Evolutionary conservation across 2,113 vertebrate genomes (phyloP).

Genomic region (Saguinus imperator): DNA sequence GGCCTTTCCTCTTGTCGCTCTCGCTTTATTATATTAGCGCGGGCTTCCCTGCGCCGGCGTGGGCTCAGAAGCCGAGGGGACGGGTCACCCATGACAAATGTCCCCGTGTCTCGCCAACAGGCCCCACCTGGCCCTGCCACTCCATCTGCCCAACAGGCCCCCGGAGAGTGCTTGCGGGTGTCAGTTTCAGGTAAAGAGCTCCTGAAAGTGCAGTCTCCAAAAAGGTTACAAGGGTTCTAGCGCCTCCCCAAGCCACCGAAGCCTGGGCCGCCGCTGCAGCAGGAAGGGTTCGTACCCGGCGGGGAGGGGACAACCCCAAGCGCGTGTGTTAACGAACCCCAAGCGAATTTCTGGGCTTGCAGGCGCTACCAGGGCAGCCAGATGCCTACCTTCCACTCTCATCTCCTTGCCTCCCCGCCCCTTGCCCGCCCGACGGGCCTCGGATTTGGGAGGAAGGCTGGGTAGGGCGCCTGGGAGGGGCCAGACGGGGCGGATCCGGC

Average conservation of each 20-base stretch:
- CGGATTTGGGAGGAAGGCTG: fast-evolving
- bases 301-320: fast-evolving
- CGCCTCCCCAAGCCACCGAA: neutral
- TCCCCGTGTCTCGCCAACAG: constrained; percentile 86
- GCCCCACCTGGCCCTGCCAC: constrained; percentile 83
- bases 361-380: fast-evolving
- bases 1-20: constrained; percentile 85
- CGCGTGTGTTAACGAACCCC: neutral
- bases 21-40: constrained; percentile 86
- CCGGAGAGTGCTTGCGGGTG: constrained; percentile 84
- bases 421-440: fast-evolving
- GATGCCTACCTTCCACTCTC: fast-evolving
- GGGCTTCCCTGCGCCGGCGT: constrained; percentile 80
- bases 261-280: fast-evolving
- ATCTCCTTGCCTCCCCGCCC: fast-evolving
- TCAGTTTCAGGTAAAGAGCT: constrained; percentile 83
- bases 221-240: neutral
- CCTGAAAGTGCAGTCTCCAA: constrained; percentile 72
- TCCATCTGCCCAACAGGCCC: constrained; percentile 85
- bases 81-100: constrained; percentile 89
- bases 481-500: fast-evolving
- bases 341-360: neutral
- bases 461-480: neutral
- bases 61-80: constrained; percentile 85
- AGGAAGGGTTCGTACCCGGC: fast-evolving